Base-by-base conservation (phyloP, 2,888 invertebrate genomes). In the Cybosia mesomella region DNA sequence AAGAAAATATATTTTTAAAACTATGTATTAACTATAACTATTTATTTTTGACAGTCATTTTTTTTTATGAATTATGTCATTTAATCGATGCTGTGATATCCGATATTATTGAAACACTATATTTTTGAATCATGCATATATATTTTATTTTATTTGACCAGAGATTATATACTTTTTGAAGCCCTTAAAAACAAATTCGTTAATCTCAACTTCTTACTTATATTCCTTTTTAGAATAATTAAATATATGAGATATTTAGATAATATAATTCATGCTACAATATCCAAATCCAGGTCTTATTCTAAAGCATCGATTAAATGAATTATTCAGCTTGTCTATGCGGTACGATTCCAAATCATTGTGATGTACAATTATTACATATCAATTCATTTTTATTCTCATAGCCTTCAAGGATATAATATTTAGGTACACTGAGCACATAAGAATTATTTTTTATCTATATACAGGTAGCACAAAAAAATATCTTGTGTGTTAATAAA, bases 311-410 rank as follows among this genome's bases (percentile, higher is more conserved):
- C 54, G 62, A 13, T 13, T 49, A 66, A 58, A 36, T 62, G 49
- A 21, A 18, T 68, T 58, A 66, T 69, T 63, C 10, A 39, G 63
- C 61, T 58, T 74, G 69, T 76, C 49, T 71, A 79, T 66, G 74
- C 69, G 77, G 72, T 72, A 76, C 64, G 73, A 77, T 79, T 79
- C 68, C 68, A 70, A 79, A 73, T 73, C 78, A 85, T 88, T 91
- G 85, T 90, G 85, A 91, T 89, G 89, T 90, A 88, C 88, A 89
- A 84, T 89, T 86, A 81, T 85, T 77, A 93, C 94, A 94, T 93
- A 94, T 94, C 93, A 93, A 87, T 75, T 77, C 78, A 79, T 76
- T 82, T 84, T 87, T 84, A 78, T 87, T 89, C 85, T 73, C 75
- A 80, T 85, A 81, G 80, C 82, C 85, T 87, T 79, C 79, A 83